Evolutionary conservation across 2,888 invertebrate genomes (phyloP), one percentile per base, ranked within the genome.

Genomic region (Uropetala carovei): DNA sequence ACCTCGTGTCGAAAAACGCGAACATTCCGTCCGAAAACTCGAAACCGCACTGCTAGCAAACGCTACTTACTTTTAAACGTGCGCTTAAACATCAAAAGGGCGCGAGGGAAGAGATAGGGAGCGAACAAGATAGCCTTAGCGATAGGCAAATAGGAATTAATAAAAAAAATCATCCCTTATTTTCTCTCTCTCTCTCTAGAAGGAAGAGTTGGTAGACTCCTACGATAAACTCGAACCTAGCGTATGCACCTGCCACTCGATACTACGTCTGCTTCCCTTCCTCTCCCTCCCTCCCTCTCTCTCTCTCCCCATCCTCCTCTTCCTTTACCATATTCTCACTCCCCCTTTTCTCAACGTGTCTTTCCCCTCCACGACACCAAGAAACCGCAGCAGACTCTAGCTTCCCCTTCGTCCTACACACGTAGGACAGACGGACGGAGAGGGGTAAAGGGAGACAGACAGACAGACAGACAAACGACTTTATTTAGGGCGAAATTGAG

Each of bases 161-260:
- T n/a, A n/a, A n/a, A 27, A 27, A 75, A 27, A 27, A 22, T 18
- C 18, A 68, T 68, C 22, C 22, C 75, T 75, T 75, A 75, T 75
- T n/a, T n/a, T n/a, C n/a, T n/a, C n/a, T n/a, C 75, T 22, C 22
- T 0, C 43, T 43, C 43, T 43, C 43, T 43, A 43, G 43, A 43
- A 43, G 43, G 75, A 22, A 22, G 22, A 22, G 43, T 43, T 43
- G 43, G 43, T 43, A 1, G 22, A 27, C 10, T 11, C 43, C 59
- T 22, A 22, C 18, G 86, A 43, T 27, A 43, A 43, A 18, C 64
- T 16, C 16, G 27, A 60, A 89, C 18, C 27, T 75, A 27, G 30
- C 89, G 18, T 64, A 68, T 64, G 89, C 89, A 89, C 89, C 89
- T 89, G 68, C 89, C 89, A 89, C 56, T 89, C 68, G 89, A 64